phyloP scores from a whole-genome alignment of 2,797 vertebrate genomes.

The Myotis pilosus region DNA sequence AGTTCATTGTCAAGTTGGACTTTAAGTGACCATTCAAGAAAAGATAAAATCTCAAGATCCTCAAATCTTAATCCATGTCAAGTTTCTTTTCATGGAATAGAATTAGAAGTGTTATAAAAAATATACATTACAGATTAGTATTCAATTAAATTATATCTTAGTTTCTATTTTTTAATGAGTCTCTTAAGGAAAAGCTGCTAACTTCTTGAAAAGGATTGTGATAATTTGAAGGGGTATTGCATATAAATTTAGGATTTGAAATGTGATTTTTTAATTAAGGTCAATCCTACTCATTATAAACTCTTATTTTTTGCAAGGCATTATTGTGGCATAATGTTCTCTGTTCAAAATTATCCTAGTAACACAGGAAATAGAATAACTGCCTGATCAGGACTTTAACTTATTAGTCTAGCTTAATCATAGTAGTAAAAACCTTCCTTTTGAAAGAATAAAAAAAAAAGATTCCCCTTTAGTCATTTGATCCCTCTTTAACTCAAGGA shows the following conservation, averaged over 20 bases:
- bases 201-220: constrained; percentile 20
- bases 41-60: constrained; percentile 32
- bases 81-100: constrained; percentile 26
- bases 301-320: constrained; percentile 35
- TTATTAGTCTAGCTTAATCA: constrained; percentile 41
- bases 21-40: constrained; percentile 26
- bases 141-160: constrained; percentile 48
- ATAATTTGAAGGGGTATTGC: constrained; percentile 31
- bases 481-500: constrained; percentile 43
- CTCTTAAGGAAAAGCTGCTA: constrained; percentile 33
- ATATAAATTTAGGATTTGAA: constrained; percentile 62
- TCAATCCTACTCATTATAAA: constrained; percentile 41
- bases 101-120: constrained; percentile 51
- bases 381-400: constrained; percentile 30
- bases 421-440: constrained; percentile 27
- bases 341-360: constrained; percentile 37
- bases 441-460: constrained; percentile 30
- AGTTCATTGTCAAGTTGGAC: constrained; percentile 43
- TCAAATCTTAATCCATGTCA: constrained; percentile 34
- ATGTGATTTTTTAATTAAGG: constrained; percentile 41
- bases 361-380: constrained; percentile 31
- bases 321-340: constrained; percentile 42
- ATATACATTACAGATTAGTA: constrained; percentile 52
- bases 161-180: constrained; percentile 55
- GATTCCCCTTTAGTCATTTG: constrained; percentile 9